A percentile compares a stretch with the other conserved stretches of the same genome.
Evolutionary conservation across 2,797 vertebrate species (phyloP).

Genomic region (Microtus agrestis): DNA sequence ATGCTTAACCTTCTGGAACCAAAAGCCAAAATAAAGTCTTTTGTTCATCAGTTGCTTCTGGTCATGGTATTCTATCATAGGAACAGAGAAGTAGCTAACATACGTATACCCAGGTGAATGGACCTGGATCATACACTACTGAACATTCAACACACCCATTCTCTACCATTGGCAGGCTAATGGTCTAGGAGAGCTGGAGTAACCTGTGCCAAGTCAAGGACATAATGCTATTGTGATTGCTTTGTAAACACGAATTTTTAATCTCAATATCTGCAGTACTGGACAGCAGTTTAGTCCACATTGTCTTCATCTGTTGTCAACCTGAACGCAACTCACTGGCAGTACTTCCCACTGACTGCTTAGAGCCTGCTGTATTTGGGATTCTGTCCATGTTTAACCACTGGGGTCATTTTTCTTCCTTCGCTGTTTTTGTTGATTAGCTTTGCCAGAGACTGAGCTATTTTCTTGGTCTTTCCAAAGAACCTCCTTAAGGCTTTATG

Average conservation of each 20-base stretch:
- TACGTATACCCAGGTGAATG: no score
- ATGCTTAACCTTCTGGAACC: not conserved
- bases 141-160: not conserved
- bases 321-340: not conserved
- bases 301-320: not conserved
- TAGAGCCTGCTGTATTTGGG: not conserved
- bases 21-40: not conserved
- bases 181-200: not conserved
- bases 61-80: not conserved
- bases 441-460: not conserved
- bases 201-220: not conserved
- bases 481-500: not conserved
- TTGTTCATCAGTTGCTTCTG: not conserved
- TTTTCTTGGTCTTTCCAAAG: slow-evolving; percentile 1
- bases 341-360: not conserved
- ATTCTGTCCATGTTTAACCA: not conserved
- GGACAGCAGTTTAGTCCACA: not conserved
- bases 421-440: not conserved
- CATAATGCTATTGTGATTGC: not conserved
- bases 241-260: not conserved
- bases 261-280: not conserved
- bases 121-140: not conserved
- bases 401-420: not conserved
- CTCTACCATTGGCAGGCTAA: not conserved
- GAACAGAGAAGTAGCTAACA: not conserved